Evolutionary conservation across 1,140 invertebrate species (phyloP), one percentile per base, ranked within the genome.

Genomic region (Trypoxylus dichotomus): DNA sequence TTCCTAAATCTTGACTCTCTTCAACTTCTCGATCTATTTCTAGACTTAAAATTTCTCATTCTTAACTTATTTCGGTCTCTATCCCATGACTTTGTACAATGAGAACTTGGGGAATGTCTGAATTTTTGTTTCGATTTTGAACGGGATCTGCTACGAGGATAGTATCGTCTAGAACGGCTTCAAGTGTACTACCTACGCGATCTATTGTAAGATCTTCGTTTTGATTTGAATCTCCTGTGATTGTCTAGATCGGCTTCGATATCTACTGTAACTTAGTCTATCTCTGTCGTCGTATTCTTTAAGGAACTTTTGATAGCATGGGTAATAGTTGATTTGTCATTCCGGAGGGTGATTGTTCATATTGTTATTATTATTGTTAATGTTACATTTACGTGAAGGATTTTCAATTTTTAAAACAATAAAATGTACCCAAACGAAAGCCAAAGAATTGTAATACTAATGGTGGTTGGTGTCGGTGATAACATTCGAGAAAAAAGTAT

Each of bases 221-320:
- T 79, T 71, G 79, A 81, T 68, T 24, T 27, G 3, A 71, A 77
- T 42, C 60, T 37, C n/a, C 47, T 54, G 15, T 54, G 13, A 74
- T 74, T 41, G 80, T 82, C 85, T 78, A 60, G 79, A 82, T 74
- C 82, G 83, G 71, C 82, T 83, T 32, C 80, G 83, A 1, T 81
- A 82, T 76, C 77, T n/a, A 15, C 72, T 72, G 24, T 63, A 54
- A 47, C 37, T 41, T 6, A 19, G 82, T 27, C 83, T 83, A 74
- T 86, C 84, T 79, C 86, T 82, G 74, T 85, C 84, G 79, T 86
- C 85, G 83, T 77, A 81, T 82, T 78, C 84, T 37, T 42, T 21
- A 82, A 74, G 85, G 83, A 78, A 89, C 79, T 87, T 89, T 78
- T 88, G 87, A 80, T 89, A 89, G 81, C 89, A 88, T 80, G 86